A percentile compares a stretch with the other conserved stretches of the same genome.
Evolutionary conservation across 2,888 invertebrate genomes (phyloP).

Genomic region (Eupithecia inturbata): DNA sequence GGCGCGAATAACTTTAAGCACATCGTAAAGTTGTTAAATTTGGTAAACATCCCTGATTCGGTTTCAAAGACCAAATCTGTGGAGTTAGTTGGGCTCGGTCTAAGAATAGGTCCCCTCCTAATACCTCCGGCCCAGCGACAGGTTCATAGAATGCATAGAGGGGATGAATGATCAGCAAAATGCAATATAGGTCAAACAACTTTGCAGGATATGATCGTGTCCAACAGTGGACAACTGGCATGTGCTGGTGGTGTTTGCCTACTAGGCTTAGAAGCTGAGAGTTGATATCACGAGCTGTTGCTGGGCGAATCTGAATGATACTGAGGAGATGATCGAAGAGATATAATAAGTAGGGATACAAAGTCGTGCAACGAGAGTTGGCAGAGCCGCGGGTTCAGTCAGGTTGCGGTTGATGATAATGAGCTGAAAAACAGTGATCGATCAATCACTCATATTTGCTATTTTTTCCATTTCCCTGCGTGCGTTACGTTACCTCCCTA

Average conservation of each 20-base stretch:
- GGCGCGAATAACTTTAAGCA: slow-evolving; percentile 11
- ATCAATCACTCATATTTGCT: background rate
- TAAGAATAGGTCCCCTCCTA: background rate
- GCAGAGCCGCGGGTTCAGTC: background rate
- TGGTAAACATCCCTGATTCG: slow-evolving; percentile 10
- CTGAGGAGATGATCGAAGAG: background rate
- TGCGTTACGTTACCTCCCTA: background rate
- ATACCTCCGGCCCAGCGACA: background rate
- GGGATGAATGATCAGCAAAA: background rate
- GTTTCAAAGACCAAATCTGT: background rate
- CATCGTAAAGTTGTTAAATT: slow-evolving; percentile 3
- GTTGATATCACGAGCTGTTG: background rate
- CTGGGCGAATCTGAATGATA: background rate
- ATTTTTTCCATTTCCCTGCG: background rate
- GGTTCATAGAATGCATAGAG: background rate
- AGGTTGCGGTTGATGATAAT: background rate
- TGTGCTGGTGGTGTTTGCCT: background rate
- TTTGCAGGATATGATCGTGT: background rate
- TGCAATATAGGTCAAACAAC: background rate
- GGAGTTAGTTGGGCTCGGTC: background rate
- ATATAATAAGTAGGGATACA: background rate
- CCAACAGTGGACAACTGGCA: background rate
- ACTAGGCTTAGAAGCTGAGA: background rate
- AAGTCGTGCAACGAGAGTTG: background rate
- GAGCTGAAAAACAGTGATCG: background rate